Base-by-base conservation (phyloP, 2,113 vertebrate genomes). In the Crotalus viridis region DNA sequence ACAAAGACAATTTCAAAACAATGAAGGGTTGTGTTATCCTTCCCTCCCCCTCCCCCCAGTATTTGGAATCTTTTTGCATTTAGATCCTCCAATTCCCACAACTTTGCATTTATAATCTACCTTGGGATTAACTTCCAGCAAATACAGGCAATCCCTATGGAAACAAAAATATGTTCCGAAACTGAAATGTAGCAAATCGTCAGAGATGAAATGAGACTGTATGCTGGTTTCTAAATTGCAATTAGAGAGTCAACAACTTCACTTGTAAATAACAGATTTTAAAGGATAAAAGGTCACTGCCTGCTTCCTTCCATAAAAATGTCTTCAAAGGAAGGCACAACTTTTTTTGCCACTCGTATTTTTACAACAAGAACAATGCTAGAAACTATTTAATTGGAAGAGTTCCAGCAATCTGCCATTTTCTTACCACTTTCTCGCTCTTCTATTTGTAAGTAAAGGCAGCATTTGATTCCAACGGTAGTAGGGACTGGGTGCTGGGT, bases 211-310 rank as follows among this genome's bases (percentile, higher is more conserved):
- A 94, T 96, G 92, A 96, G 94, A 57, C 85, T 64, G 57, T 92
- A 85, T 91, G 93, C 95, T 95, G 95, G 94, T 97, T 95, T 90
- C 88, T 95, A 94, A 95, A 81, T 90, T 96, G 90, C 93, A 95
- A 97, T 97, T 96, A 96, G 95, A 95, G 85, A 96, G 94, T 87
- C 93, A 96, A 95, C 89, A 96, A 93, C 91, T 94, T 95, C 94
- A 92, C 94, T 95, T 96, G 93, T 95, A 97, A 97, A 97, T 95
- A 96, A 90, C 94, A 90, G 92, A 94, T 89, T 95, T 95, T 93
- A 96, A 95, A 96, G 91, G 94, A 96, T 96, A 93, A 96, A 96
- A 96, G 74, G 86, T 93, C 74, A 94, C 85, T 93, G 92, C 95
- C 94, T 93, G 89, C 81, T 96, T 95, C 93, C 90, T 94, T 95